Percentiles rank a stretch among this genome's conserved stretches.
These are phyloP conservation scores for Varroa destructor DNA, from an alignment of 1,140 invertebrate genomes.

Conservation along the genomic window DNA sequence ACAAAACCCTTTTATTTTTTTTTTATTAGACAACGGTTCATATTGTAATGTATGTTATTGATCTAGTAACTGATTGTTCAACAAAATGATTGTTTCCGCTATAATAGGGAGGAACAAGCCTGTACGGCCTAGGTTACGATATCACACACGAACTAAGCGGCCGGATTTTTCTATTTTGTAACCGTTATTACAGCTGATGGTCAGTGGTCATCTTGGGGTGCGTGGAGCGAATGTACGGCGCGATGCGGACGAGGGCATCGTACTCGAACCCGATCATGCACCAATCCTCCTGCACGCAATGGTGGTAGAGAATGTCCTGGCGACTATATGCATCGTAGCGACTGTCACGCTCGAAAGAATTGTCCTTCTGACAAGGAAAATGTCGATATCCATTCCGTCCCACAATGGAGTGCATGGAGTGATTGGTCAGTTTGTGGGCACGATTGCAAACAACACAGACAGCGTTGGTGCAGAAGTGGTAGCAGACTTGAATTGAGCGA, in stretches of 20 bases:
- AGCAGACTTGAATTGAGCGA: too few relatives aligned
- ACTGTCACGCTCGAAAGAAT: background rate
- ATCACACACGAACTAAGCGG: too few relatives aligned
- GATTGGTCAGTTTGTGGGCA: slow-evolving; percentile 10
- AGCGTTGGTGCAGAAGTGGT: background rate
- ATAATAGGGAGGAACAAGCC: too few relatives aligned
- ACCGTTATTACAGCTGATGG: background rate
- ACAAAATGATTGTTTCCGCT: too few relatives aligned
- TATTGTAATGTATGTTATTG: too few relatives aligned
- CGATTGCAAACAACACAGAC: slow-evolving; percentile 6
- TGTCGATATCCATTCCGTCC: background rate
- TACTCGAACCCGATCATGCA: slow-evolving; percentile 12
- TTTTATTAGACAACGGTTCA: too few relatives aligned
- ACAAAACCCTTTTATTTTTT: too few relatives aligned
- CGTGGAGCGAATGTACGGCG: slow-evolving; percentile 9
- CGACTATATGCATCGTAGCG: background rate
- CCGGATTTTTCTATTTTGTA: background rate
- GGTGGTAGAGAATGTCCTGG: slow-evolving; percentile 5
- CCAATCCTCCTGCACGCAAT: slow-evolving; percentile 7
- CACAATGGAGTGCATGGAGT: background rate
- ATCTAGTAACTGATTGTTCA: too few relatives aligned
- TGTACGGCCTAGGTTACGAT: too few relatives aligned
- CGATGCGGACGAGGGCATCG: slow-evolving; percentile 7
- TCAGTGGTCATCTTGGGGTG: slow-evolving; percentile 13
- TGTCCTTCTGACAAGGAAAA: slow-evolving; percentile 2